Base-by-base conservation (phyloP, 1,140 invertebrate species). In the Vollenhovia emeryi region DNA sequence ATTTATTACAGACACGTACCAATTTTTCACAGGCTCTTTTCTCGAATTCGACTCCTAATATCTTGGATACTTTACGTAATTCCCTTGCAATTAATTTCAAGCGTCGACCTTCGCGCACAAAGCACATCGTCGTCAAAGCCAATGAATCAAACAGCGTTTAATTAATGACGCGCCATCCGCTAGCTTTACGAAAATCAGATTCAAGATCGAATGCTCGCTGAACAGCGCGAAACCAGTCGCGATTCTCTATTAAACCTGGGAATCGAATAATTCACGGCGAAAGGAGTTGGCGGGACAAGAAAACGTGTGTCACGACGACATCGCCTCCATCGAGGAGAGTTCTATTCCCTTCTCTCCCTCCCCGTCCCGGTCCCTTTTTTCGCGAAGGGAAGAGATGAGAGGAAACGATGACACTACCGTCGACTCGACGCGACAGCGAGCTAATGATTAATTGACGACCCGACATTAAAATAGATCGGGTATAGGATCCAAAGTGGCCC, bases 401-500 rank as follows among this genome's bases (percentile, higher is more conserved):
- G 33, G 33, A 60, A 7, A 15, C 8, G 57, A 4, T 48, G 59
- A 64, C 60, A 55, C 50, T 21, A 43, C 48, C 15, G 60, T 27
- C 8, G 64, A 71, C 48, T 43, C 33, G 52, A 30, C 45, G n/a
- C 43, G 66, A 52, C 50, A 43, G n/a, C 43, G 45, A 45, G 30
- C 52, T 62, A 89, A 89, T 89, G 90, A 90, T 90, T 91, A 90
- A 91, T 90, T 87, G 89, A 83, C 84, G 69, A 87, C 69, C 86
- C 83, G 48, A 64, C 75, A 78, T 88, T 90, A 90, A 91, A 91
- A 91, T 91, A 91, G 89, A 90, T 71, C 84, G 80, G 52, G 73
- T 84, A 84, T 57, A 87, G 74, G 76, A 85, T 90, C 68, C 74
- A 76, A 68, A 64, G 48, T 27, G 79, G 59, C 60, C 52, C 40